phyloP scores from a whole-genome alignment of 1,140 invertebrate species.

The Formica exsecta region DNA sequence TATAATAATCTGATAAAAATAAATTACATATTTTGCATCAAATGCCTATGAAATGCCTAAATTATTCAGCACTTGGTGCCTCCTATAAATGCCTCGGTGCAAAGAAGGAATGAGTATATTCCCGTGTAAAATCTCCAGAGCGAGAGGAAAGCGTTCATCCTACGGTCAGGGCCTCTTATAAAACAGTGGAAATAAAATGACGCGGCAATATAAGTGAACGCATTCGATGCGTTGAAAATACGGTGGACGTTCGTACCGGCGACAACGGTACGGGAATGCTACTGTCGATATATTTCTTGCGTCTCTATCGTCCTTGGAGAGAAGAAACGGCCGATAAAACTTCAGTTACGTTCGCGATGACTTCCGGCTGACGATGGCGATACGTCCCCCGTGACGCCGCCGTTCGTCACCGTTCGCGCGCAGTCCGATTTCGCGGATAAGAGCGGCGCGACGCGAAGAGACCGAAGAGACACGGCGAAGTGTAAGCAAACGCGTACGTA shows the following conservation, averaged over 20 bases:
- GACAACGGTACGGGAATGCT: conserved; percentile 36
- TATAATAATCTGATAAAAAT: background rate
- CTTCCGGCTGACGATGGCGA: conserved; percentile 62
- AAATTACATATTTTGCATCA: background rate
- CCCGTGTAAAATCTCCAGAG: background rate
- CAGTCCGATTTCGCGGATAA: conserved; percentile 67
- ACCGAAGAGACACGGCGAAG: background rate
- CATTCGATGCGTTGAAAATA: conserved; percentile 47
- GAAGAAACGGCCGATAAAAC: conserved; percentile 55
- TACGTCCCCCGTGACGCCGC: conserved; percentile 56
- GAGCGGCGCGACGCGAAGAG: conserved; percentile 25
- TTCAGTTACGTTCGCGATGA: conserved; percentile 60
- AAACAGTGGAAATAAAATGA: conserved; percentile 44
- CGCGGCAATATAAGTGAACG: conserved; percentile 25
- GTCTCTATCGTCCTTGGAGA: conserved; percentile 40
- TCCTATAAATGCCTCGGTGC: background rate
- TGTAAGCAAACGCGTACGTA: background rate
- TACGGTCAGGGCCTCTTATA: background rate
- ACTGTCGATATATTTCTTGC: conserved; percentile 37
- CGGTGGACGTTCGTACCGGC: conserved; percentile 9
- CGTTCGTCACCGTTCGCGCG: conserved; percentile 42
- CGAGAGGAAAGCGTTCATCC: background rate
- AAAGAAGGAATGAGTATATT: background rate
- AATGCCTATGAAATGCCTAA: too few relatives aligned
- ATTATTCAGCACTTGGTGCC: too few relatives aligned